These are phyloP conservation scores for Syrphus vitripennis DNA, from an alignment of 2,888 invertebrate species.

Conservation along the genomic window DNA sequence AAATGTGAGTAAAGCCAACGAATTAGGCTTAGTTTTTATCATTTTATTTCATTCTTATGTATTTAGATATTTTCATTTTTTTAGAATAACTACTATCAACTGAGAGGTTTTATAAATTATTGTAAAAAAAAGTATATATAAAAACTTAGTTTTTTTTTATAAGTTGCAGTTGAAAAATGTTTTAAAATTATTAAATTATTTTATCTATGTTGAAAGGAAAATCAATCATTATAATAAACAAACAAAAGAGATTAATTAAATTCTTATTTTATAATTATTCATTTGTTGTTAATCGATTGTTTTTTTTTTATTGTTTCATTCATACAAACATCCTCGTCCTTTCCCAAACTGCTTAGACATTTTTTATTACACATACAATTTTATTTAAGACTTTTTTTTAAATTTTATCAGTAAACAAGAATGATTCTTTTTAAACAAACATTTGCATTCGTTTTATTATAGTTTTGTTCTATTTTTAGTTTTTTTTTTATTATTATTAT, in stretches of 20 bases:
- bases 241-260: slow-evolving; percentile 43
- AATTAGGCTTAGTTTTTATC: slow-evolving; percentile 66
- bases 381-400: slow-evolving; percentile 11
- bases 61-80: slow-evolving; percentile 25
- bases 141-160: slow-evolving; percentile 32
- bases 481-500: slow-evolving; percentile 47
- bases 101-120: slow-evolving; percentile 59
- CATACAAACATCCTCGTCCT: not conserved
- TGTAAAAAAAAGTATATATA: slow-evolving; percentile 22
- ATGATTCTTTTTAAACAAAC: slow-evolving; percentile 17
- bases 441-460: slow-evolving; percentile 17
- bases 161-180: slow-evolving; percentile 54
- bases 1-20: slow-evolving; percentile 60
- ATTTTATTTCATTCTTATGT: slow-evolving; percentile 49
- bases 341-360: slow-evolving; percentile 14
- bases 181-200: slow-evolving; percentile 58
- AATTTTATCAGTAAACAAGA: slow-evolving; percentile 19
- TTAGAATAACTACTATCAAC: slow-evolving; percentile 38
- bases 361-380: slow-evolving; percentile 1
- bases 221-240: slow-evolving; percentile 11
- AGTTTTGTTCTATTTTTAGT: slow-evolving; percentile 36
- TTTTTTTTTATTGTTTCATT: not conserved
- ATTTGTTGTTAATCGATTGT: slow-evolving; percentile 6
- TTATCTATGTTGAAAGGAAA: slow-evolving; percentile 44
- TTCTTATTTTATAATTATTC: slow-evolving; percentile 30